Evolutionary conservation across 2,888 invertebrate genomes (phyloP).

Genomic region (Deilephila porcellus): DNA sequence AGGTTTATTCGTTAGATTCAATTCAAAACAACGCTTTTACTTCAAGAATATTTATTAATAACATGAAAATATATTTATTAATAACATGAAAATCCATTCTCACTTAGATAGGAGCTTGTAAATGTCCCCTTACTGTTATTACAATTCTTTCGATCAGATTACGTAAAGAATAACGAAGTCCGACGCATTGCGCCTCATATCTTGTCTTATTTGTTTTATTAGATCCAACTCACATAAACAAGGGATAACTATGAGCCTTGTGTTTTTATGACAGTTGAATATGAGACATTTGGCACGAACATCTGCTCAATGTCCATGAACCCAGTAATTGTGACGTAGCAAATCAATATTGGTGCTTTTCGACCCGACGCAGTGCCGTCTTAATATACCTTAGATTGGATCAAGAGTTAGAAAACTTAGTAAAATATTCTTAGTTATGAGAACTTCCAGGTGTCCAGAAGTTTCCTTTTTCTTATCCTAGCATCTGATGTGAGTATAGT

Average conservation of each 20-base stretch:
- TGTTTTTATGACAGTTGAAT: not conserved
- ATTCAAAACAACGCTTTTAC: not conserved
- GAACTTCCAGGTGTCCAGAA: no score
- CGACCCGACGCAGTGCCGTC: not conserved
- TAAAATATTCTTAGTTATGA: no score
- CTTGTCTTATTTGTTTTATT: constrained; percentile 3
- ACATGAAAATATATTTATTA: not conserved
- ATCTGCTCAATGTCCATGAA: constrained; percentile 9
- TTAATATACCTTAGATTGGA: not conserved
- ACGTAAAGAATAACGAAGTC: not conserved
- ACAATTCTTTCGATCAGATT: not conserved
- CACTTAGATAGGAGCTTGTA: not conserved
- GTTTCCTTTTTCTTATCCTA: no score
- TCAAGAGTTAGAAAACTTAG: not conserved
- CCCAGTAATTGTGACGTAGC: not conserved
- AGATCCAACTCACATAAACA: not conserved
- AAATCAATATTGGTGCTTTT: constrained; percentile 13
- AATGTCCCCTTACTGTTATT: not conserved
- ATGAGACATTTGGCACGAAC: constrained; percentile 12
- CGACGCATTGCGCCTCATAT: not conserved
- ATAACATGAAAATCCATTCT: not conserved
- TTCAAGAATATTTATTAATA: not conserved
- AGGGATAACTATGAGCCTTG: not conserved
- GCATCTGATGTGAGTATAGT: no score
- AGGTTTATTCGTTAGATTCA: not conserved